phyloP scores from a whole-genome alignment of 2,888 invertebrate species.

The Petrophora chlorosata region DNA sequence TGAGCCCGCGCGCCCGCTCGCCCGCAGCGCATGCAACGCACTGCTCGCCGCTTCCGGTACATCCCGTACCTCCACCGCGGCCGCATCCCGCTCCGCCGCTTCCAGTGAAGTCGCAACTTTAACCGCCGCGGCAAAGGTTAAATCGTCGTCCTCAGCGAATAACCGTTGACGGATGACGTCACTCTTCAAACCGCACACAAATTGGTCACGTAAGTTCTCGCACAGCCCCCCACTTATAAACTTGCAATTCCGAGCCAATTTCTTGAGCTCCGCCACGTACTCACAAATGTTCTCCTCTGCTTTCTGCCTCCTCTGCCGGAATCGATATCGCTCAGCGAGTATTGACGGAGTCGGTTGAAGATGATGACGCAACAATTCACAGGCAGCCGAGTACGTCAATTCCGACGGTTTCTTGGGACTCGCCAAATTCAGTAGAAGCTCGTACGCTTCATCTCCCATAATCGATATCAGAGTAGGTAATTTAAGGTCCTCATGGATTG shows the following conservation, averaged over 20 bases:
- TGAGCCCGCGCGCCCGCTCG: not conserved
- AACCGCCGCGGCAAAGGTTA: not conserved
- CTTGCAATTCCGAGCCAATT: slow-evolving; percentile 10
- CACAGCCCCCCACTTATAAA: not conserved
- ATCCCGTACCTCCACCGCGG: not conserved
- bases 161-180: not conserved
- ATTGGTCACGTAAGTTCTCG: not conserved
- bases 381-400: not conserved
- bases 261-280: slow-evolving; percentile 16
- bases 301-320: slow-evolving; percentile 12
- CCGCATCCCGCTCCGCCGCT: not conserved
- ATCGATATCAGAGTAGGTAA: not conserved
- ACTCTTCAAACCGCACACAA: not conserved
- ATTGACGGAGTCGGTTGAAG: slow-evolving; percentile 16
- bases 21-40: not conserved
- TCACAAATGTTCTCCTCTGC: not conserved
- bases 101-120: not conserved
- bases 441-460: not conserved
- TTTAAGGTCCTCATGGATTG: not conserved
- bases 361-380: not conserved
- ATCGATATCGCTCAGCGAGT: slow-evolving; percentile 21
- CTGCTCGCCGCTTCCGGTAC: not conserved
- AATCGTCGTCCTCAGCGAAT: not conserved
- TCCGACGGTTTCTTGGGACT: not conserved
- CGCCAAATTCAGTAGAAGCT: not conserved